phyloP scores from a whole-genome alignment of 1,140 invertebrate genomes.

The Zaprionus camerounensis region DNA sequence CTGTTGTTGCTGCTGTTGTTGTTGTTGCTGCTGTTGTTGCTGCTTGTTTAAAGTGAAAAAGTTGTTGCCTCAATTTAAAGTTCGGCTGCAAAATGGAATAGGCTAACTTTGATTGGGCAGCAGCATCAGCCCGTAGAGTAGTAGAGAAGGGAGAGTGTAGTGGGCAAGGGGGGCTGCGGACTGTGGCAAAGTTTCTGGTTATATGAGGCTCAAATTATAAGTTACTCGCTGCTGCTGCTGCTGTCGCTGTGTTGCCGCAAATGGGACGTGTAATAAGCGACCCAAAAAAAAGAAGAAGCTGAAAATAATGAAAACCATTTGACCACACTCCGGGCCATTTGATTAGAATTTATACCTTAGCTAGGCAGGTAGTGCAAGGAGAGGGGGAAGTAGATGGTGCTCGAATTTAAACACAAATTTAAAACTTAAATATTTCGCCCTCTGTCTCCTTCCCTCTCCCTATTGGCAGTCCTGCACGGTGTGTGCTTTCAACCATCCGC shows the following conservation, averaged over 20 bases:
- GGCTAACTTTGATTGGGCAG: slow-evolving; percentile 47
- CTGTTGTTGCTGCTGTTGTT: too few species aligned
- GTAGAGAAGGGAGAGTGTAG: neutral
- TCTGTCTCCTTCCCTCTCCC: neutral
- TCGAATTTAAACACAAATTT: neutral
- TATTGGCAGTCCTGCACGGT: neutral
- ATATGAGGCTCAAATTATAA: slow-evolving; percentile 12
- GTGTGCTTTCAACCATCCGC: slow-evolving; percentile 11
- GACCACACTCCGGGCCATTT: neutral
- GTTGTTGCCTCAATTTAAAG: slow-evolving; percentile 74
- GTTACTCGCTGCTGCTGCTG: slow-evolving; percentile 1
- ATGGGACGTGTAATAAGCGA: slow-evolving; percentile 45
- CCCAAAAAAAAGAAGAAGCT: slow-evolving; percentile 2
- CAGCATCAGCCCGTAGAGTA: neutral
- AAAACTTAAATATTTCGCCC: neutral
- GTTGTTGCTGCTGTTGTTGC: slow-evolving; percentile 28
- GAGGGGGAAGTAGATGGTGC: too few species aligned
- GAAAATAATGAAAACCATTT: slow-evolving; percentile 21
- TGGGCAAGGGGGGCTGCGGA: neutral
- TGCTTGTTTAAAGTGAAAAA: slow-evolving; percentile 71
- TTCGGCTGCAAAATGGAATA: slow-evolving; percentile 51
- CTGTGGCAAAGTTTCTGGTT: slow-evolving; percentile 17
- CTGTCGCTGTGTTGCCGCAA: slow-evolving; percentile 12
- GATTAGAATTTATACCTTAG: slow-evolving; percentile 5
- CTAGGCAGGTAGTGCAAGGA: neutral